Evolutionary conservation across 2,113 vertebrate genomes (phyloP).

Genomic region (Ictalurus furcatus): DNA sequence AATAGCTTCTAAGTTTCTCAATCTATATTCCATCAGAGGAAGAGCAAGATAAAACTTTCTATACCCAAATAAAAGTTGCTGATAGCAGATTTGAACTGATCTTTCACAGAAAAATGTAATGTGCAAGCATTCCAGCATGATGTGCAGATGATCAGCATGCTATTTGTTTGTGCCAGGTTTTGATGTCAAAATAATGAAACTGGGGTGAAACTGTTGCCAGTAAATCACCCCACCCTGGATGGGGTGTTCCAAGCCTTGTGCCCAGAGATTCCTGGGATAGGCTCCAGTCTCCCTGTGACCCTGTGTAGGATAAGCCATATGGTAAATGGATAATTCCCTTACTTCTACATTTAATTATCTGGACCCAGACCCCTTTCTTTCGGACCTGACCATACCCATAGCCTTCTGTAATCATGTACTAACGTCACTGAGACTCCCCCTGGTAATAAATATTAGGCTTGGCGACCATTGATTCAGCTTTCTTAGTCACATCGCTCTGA

Average conservation of each 20-base stretch:
- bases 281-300: no score
- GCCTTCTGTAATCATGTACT: background rate
- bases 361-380: background rate
- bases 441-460: conserved; percentile 19
- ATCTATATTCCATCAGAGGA: background rate
- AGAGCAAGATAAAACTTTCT: background rate
- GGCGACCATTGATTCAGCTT: background rate
- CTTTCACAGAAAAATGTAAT: background rate
- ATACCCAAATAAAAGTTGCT: background rate
- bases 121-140: background rate
- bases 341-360: background rate
- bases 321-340: background rate
- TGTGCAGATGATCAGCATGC: background rate
- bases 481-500: conserved; percentile 10
- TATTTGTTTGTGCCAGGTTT: background rate
- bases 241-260: no score
- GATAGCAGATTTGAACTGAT: background rate
- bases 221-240: no score
- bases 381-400: background rate
- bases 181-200: background rate
- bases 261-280: no score
- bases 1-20: background rate
- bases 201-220: no score
- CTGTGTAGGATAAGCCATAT: no score
- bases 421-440: background rate